A percentile compares a stretch with the other conserved stretches of the same genome.
Evolutionary conservation across 2,113 vertebrate species (phyloP).

Genomic region (Mormyrus iriodes): DNA sequence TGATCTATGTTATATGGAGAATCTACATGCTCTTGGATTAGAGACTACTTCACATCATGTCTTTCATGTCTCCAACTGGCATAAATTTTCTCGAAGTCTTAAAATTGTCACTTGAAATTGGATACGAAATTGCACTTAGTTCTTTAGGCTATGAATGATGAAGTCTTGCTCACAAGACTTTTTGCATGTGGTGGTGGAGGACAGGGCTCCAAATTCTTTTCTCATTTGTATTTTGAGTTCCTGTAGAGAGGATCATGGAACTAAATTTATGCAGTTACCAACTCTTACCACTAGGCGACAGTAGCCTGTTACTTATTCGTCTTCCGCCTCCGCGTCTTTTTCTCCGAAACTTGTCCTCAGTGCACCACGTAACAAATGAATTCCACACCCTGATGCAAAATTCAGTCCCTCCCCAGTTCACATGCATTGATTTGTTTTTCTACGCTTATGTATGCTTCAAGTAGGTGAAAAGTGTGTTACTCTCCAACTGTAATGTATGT

Average conservation of each 20-base stretch:
- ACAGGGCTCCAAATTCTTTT: not conserved
- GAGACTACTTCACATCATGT: not conserved
- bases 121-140: not conserved
- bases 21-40: not conserved
- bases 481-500: not conserved
- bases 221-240: not conserved
- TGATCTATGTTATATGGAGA: not conserved
- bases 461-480: not conserved
- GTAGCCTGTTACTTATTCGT: not conserved
- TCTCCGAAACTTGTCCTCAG: not conserved
- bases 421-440: not conserved
- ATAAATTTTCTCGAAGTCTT: not conserved
- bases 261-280: not conserved
- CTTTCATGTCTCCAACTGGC: not conserved
- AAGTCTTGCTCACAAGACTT: not conserved
- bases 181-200: not conserved
- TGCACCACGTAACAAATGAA: not conserved
- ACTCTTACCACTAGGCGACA: slow-evolving; percentile 3
- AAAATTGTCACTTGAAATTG: not conserved
- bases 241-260: not conserved
- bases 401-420: not conserved
- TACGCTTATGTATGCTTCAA: not conserved
- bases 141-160: not conserved
- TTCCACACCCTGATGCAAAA: not conserved
- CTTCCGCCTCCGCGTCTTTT: not conserved